These are phyloP conservation scores for Rhamnusium bicolor DNA, from an alignment of 2,888 invertebrate genomes.

Conservation along the genomic window DNA sequence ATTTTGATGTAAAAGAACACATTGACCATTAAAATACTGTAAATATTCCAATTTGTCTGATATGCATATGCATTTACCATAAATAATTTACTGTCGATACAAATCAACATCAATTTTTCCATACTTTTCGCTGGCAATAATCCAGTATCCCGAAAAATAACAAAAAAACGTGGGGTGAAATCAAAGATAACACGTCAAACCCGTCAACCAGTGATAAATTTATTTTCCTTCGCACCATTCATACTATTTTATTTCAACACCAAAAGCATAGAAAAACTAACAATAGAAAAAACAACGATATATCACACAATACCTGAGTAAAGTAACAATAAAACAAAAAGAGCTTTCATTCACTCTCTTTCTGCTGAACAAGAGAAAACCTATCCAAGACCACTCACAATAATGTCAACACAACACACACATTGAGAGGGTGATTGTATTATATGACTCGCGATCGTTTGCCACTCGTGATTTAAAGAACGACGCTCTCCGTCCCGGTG, in stretches of 20 bases:
- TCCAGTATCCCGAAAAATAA: constrained; percentile 19
- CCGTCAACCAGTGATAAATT: constrained; percentile 28
- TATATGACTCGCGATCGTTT: constrained; percentile 25
- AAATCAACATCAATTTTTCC: constrained; percentile 22
- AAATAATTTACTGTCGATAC: constrained; percentile 8
- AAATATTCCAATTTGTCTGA: background rate
- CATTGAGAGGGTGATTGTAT: constrained; percentile 4
- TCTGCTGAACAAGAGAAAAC: constrained; percentile 22
- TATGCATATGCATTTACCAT: background rate
- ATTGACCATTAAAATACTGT: too few species aligned
- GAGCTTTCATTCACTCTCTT: constrained; percentile 26
- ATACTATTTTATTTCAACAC: constrained; percentile 30
- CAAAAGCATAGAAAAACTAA: constrained; percentile 32
- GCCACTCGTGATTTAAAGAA: constrained; percentile 10
- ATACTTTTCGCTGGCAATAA: background rate
- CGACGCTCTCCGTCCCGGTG: constrained; percentile 36
- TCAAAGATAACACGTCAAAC: constrained; percentile 32
- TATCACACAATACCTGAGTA: constrained; percentile 35
- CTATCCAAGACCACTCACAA: constrained; percentile 34
- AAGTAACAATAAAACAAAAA: constrained; percentile 34
- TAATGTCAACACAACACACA: constrained; percentile 33
- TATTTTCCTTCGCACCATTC: constrained; percentile 22
- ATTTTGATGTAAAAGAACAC: background rate
- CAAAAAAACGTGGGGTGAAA: constrained; percentile 16
- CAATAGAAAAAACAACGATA: constrained; percentile 32